Conservation (phyloP, 2,797 vertebrate genomes). For the Channallabes apus region DNA sequence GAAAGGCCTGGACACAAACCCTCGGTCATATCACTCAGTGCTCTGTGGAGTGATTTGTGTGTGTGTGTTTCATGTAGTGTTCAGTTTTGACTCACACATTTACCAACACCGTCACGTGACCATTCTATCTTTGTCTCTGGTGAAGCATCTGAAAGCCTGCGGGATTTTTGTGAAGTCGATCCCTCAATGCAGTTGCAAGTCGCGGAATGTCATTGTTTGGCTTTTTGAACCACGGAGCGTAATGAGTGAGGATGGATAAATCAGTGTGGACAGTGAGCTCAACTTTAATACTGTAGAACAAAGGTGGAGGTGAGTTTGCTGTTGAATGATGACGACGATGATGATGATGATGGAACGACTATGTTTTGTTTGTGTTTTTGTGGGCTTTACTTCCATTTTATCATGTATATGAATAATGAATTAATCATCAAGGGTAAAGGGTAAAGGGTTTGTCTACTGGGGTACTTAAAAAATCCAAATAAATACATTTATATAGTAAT, state of each 20-base stretch:
- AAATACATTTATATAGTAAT: too few species aligned
- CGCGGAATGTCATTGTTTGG: conserved; percentile 76
- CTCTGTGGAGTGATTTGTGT: neutral
- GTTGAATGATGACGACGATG: neutral
- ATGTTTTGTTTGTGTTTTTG: too few species aligned
- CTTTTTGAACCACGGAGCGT: conserved; percentile 57
- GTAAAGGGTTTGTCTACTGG: too few species aligned
- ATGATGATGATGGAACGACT: neutral
- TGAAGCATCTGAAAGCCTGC: conserved; percentile 66
- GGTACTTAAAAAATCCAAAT: too few species aligned
- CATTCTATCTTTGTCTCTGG: conserved; percentile 61
- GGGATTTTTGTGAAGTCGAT: conserved; percentile 62
- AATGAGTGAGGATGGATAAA: conserved; percentile 60
- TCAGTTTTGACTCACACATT: neutral
- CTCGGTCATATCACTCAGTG: neutral
- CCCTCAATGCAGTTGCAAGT: conserved; percentile 77
- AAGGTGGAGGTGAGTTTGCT: conserved; percentile 9
- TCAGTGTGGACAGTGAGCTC: conserved; percentile 50
- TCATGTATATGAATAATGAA: too few species aligned
- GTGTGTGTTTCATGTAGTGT: neutral
- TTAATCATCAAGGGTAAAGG: too few species aligned
- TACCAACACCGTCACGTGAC: conserved; percentile 9
- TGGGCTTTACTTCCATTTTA: too few species aligned
- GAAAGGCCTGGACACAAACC: conserved; percentile 58
- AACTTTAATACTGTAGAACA: neutral